Evolutionary conservation across 2,888 invertebrate species (phyloP), one percentile per base, ranked within the genome.

Genomic region (Ferrisia virgata): DNA sequence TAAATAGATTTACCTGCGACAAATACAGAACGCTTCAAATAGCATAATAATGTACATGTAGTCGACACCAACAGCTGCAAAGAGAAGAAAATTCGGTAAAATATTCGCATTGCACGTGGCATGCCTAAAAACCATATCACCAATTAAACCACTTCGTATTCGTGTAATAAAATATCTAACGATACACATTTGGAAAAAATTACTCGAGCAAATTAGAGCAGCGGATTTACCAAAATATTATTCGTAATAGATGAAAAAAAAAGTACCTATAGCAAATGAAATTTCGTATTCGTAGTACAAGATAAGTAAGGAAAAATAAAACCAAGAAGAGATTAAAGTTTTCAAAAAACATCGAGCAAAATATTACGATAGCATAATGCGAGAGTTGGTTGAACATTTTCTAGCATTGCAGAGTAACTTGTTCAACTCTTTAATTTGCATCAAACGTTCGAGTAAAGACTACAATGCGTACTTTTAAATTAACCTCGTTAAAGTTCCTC

Each of bases 361-460:
- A 64, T 64, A 64, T 64, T 64, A 64, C 15, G 64, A 4, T 64
- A 39, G 11, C 39, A 58, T 47, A 47, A 53, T 9, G 22, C 22
- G 18, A 28, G 13, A 28, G 28, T 28, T 2, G 9, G 64, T 15
- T 64, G 13, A 64, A 64, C 64, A 13, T 15, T 64, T 64, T 64
- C 64, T 64, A 25, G 53, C 64, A 28, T 64, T 64, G 13, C 40
- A 18, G 28, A 64, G 11, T 64, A 64, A 64, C 64, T 28, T 64
- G 64, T 64, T 64, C 64, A 13, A 64, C 64, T 64, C 64, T 64
- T 64, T 64, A 64, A 64, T 64, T 64, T 28, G 64, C 28, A 64
- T 64, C 64, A 64, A 15, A 1, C 28, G 64, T 64, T 64, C 28
- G 15, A 28, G 64, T n/a, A 64, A 64, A 28, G 28, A 64, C 28